Evolutionary conservation across 2,113 vertebrate species (phyloP), one percentile per base, ranked within the genome.

Genomic region (Plectropomus leopardus): DNA sequence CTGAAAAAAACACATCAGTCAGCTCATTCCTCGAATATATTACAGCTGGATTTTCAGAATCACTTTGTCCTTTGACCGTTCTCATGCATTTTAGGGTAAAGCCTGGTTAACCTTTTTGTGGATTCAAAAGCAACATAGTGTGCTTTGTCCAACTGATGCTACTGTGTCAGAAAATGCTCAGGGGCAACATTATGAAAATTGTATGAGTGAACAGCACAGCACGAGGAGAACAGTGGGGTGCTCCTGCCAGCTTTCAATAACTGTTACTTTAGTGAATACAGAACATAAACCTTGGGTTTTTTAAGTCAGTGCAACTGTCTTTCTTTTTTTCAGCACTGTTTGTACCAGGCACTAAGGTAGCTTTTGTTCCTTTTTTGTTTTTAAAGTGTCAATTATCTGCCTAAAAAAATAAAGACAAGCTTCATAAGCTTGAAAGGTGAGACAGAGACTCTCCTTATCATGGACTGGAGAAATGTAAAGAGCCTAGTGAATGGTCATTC

Each of bases 131-230:
- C 19, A 68, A 26, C n/a, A 21, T 7, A n/a, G 26, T 13, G 14
- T 58, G 40, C 59, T 28, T 67, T 13, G 4, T 66, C 34, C 36
- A 36, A 79, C 61, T 53, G 3, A 28, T 70, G n/a, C 42, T 69
- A 26, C 45, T 74, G 26, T 48, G n/a, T 63, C 4, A 8, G 13
- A 76, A 48, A 65, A 64, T 57, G 44, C 64, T 13, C n/a, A 17
- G 36, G n/a, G 57, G 64, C 68, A 74, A 23, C 58, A 67, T 61
- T 64, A 42, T 64, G 28, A 78, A 75, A 68, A 59, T n/a, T 57
- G 23, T 75, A 82, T 66, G 53, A 7, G 26, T 11, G 13, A 54
- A 19, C 4, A 45, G 21, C 19, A 15, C 24, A 14, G 47, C 15
- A 15, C n/a, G 8, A 74, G 9, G 24, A 59, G 32, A 58, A 47